Conservation (phyloP, 2,888 invertebrate species). For the Rotaria magnacalcarata region DNA sequence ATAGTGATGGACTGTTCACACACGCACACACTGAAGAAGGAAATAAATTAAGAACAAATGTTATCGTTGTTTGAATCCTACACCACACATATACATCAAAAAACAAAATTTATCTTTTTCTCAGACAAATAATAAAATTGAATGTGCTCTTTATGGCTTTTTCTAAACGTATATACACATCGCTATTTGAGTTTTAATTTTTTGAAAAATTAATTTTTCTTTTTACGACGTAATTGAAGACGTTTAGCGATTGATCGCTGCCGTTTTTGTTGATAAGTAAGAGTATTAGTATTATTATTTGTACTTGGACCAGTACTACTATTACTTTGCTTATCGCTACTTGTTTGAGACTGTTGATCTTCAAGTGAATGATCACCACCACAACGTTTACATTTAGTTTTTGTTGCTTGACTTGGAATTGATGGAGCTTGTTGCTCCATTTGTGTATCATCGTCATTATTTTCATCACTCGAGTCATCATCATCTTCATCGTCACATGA, state of each 20-base stretch:
- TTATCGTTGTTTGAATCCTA: background rate
- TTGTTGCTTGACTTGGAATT: background rate
- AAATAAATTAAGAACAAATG: background rate
- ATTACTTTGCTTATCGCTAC: slow-evolving; percentile 32
- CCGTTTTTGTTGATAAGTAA: slow-evolving; percentile 32
- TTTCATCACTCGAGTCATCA: background rate
- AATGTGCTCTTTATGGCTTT: background rate
- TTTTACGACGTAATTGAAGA: slow-evolving; percentile 27
- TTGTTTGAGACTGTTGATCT: background rate
- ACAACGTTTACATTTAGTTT: slow-evolving; percentile 21
- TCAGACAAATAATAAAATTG: background rate
- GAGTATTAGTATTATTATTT: background rate
- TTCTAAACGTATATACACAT: background rate
- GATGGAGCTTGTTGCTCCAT: slow-evolving; percentile 14
- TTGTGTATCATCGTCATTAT: background rate
- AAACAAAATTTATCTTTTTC: background rate
- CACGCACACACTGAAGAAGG: background rate
- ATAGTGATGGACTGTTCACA: background rate
- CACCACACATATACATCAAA: background rate
- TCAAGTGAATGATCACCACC: slow-evolving; percentile 6
- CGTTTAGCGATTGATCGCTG: slow-evolving; percentile 36
- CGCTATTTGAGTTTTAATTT: background rate
- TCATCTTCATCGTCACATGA: background rate
- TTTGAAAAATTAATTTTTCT: background rate
- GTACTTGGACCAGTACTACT: background rate